phyloP scores from a whole-genome alignment of 2,113 vertebrate genomes.

The Coreoperca whiteheadi region DNA sequence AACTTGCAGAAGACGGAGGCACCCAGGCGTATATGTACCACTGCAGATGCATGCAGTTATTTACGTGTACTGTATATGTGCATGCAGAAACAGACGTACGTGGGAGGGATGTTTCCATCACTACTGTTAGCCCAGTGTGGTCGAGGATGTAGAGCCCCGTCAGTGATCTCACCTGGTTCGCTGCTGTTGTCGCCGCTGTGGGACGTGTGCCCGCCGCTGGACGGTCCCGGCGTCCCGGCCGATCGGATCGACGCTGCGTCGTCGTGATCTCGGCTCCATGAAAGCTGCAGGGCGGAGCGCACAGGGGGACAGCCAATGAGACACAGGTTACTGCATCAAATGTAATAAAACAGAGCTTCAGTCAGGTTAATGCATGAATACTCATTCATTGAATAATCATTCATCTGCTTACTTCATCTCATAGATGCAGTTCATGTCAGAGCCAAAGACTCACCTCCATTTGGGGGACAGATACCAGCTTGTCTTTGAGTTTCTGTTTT shows the following conservation, averaged over 20 bases:
- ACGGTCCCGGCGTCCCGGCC: slow-evolving; percentile 90
- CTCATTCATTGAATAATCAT: no score
- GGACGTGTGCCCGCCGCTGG: slow-evolving; percentile 91
- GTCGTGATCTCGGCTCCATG: slow-evolving; percentile 93
- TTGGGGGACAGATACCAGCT: background rate
- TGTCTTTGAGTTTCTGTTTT: background rate
- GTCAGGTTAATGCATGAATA: background rate
- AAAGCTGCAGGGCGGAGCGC: slow-evolving; percentile 79
- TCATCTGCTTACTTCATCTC: background rate
- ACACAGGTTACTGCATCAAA: background rate
- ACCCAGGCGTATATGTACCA: background rate
- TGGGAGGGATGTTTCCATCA: background rate
- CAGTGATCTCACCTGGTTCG: slow-evolving; percentile 86
- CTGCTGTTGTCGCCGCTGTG: slow-evolving; percentile 96
- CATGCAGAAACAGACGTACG: background rate
- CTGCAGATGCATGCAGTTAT: background rate
- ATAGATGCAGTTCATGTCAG: background rate
- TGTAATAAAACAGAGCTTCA: background rate
- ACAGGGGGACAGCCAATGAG: background rate
- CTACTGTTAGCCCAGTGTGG: background rate
- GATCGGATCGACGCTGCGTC: slow-evolving; percentile 89
- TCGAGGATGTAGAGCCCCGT: background rate
- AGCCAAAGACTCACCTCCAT: background rate
- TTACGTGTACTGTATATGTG: no score
- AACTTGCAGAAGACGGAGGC: background rate